Evolutionary conservation across 2,797 vertebrate species (phyloP).

Genomic region (Anguilla marmorata): DNA sequence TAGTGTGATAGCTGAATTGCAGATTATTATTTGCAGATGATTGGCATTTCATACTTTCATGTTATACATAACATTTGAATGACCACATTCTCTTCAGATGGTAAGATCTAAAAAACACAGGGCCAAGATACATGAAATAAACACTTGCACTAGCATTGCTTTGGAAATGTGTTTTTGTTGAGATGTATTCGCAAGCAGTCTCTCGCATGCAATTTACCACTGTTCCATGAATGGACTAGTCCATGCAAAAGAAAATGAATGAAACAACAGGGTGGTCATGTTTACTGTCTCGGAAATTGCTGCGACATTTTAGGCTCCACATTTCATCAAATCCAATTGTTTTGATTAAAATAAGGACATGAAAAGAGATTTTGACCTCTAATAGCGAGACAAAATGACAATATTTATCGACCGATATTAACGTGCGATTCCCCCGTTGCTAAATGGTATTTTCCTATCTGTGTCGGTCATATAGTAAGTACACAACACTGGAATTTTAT

Average conservation of each 20-base stretch:
- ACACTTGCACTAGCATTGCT: too few species aligned
- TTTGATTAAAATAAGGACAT: background rate
- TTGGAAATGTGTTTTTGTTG: too few species aligned
- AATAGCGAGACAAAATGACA: background rate
- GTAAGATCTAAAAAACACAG: too few species aligned
- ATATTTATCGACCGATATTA: background rate
- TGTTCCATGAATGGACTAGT: background rate
- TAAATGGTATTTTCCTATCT: constrained; percentile 1
- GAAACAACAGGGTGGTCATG: background rate
- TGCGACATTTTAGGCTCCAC: background rate
- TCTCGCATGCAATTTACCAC: background rate
- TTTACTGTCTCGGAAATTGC: background rate
- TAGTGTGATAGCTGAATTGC: too few species aligned
- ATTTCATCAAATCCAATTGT: background rate
- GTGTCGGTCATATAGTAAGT: background rate
- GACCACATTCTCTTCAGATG: too few species aligned
- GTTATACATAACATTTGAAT: too few species aligned
- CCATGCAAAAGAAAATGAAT: constrained; percentile 13
- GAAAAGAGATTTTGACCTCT: background rate
- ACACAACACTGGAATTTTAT: constrained; percentile 19
- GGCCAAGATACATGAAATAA: too few species aligned
- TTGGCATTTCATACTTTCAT: too few species aligned
- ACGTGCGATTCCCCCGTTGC: background rate
- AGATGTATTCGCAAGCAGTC: background rate
- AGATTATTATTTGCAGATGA: too few species aligned